Evolutionary conservation across 2,888 invertebrate species (phyloP), one percentile per base, ranked within the genome.

Genomic region (Chalcosyrphus nemorum): DNA sequence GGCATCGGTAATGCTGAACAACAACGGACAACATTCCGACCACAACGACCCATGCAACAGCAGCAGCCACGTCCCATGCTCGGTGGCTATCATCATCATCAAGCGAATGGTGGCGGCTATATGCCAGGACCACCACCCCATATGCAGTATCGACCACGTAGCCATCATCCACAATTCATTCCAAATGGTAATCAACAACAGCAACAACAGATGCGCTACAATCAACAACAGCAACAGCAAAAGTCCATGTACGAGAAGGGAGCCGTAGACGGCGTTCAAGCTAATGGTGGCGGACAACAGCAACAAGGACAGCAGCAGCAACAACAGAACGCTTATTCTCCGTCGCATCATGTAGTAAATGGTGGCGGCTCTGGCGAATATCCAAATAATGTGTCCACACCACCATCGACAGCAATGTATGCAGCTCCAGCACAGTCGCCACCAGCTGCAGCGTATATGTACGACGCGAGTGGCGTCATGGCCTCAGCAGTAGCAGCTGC

Each of bases 391-490:
- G 88, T 89, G 2, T 87, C 88, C 2, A 88, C 88, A 72, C 88
- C 89, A 72, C 88, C 88, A 75, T 87, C 88, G 54, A 88, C 87
- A 43, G 85, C 88, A 13, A 68, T 88, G 32, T 88, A 88, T 65
- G 90, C 91, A 24, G 89, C 90, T 19, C 91, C 90, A 63, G 88
- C 91, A 11, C 90, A 90, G 65, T 91, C 90, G 61, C 90, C 90
- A 74, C 91, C 90, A 32, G 89, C 90, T 70, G 88, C 89, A 5
- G 87, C 90, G 72, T 90, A 91, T 59, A 90, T 90, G 90, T 90
- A 91, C 65, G 90, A 90, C 81, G 89, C 91, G n/a, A 88, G 89
- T 38, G 90, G 90, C 15, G 89, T 91, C 43, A 80, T 90, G 54
- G 90, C 90, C 45, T 86, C 90, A 6, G 89, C 90, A 57, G 88